These are phyloP conservation scores for Anarrhichthys ocellatus DNA, from an alignment of 2,113 vertebrate genomes.

Conservation along the genomic window DNA sequence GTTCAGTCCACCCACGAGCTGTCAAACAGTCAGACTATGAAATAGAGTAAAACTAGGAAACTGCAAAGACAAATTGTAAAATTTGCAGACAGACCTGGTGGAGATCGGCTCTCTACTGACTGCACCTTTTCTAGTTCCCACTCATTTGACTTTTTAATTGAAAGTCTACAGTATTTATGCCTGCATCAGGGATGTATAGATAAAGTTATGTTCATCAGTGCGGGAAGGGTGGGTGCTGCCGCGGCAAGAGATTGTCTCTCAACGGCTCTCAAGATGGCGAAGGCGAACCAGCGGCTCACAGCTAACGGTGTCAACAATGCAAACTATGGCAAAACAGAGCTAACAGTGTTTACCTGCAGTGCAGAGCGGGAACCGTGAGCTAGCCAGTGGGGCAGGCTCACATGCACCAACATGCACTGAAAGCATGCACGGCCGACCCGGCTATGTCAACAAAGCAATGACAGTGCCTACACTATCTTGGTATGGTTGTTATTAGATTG, in stretches of 20 bases:
- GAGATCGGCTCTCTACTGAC: no score
- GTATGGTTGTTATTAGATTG: background rate
- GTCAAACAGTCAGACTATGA: background rate
- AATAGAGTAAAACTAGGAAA: background rate
- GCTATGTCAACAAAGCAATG: no score
- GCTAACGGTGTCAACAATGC: background rate
- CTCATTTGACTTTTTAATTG: no score
- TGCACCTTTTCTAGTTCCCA: no score
- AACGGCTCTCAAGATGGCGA: no score
- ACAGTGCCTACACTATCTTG: background rate
- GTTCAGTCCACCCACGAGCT: background rate
- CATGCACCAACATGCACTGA: background rate
- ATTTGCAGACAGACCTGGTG: background rate
- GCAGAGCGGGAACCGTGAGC: background rate
- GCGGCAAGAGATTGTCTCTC: no score
- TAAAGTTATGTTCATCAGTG: no score
- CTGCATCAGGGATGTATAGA: no score
- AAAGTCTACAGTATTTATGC: no score
- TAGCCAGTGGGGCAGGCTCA: no score
- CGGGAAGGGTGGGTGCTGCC: no score
- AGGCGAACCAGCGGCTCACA: no score
- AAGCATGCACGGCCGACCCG: background rate
- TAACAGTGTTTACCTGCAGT: background rate
- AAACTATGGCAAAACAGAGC: background rate
- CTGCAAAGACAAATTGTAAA: background rate